A percentile compares a stretch with the other conserved stretches of the same genome.
These are phyloP conservation scores for Pomatorhinus ruficollis DNA, from an alignment of 2,113 vertebrate genomes.

Conservation along the genomic window DNA sequence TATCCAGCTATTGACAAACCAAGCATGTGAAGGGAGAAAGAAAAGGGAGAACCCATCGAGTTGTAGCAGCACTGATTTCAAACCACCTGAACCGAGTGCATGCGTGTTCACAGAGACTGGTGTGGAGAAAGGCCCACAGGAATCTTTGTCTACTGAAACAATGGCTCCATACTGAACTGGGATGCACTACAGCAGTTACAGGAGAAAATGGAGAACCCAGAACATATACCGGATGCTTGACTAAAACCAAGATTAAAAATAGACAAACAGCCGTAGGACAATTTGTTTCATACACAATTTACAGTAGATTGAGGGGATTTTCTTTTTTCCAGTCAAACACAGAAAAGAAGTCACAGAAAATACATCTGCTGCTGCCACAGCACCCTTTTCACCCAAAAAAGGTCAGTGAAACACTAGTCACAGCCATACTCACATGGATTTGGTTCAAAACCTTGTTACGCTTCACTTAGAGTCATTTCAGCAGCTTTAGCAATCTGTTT, in stretches of 20 bases:
- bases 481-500: not conserved
- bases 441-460: not conserved
- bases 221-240: conserved; percentile 70
- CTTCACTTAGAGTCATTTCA: conserved; percentile 11
- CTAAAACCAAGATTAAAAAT: conserved; percentile 66
- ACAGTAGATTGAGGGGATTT: conserved; percentile 42
- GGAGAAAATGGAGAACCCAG: conserved; percentile 64
- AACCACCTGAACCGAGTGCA: conserved; percentile 63
- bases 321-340: conserved; percentile 13
- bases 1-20: conserved; percentile 43
- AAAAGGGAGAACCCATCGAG: conserved; percentile 47
- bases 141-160: conserved; percentile 54
- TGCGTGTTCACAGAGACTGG: conserved; percentile 67
- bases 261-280: conserved; percentile 61
- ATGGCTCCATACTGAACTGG: conserved; percentile 47
- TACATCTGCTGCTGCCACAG: conserved; percentile 73
- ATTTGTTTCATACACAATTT: conserved; percentile 76
- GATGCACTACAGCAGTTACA: conserved; percentile 54
- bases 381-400: not conserved
- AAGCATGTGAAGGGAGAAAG: conserved; percentile 41
- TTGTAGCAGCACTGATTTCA: conserved; percentile 60
- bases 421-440: conserved; percentile 33
- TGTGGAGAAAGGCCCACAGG: conserved; percentile 48
- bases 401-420: not conserved
- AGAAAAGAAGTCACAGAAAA: conserved; percentile 73